These are phyloP conservation scores for Beroe forskalii DNA, from an alignment of 37 sponge, comb jelly and placozoan genomes.

Conservation along the genomic window DNA sequence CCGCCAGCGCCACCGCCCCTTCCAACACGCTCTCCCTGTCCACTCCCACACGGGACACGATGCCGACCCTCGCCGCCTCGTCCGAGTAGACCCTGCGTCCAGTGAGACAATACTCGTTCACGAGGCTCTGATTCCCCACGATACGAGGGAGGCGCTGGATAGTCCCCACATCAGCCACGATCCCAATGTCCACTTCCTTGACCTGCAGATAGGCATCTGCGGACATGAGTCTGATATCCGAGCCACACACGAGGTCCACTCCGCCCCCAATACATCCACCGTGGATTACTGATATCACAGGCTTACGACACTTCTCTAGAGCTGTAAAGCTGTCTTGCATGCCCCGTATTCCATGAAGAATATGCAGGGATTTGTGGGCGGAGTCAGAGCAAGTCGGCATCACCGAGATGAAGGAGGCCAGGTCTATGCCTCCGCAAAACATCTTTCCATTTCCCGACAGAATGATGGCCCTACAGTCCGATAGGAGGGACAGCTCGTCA, in stretches of 20 bases:
- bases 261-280: slow-evolving; percentile 91
- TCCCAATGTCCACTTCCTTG: slow-evolving; percentile 94
- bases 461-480: slow-evolving; percentile 77
- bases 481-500: slow-evolving; percentile 68
- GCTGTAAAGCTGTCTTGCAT: slow-evolving; percentile 84
- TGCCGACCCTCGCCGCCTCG: slow-evolving; percentile 15
- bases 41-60: slow-evolving; percentile 66
- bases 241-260: slow-evolving; percentile 84
- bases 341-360: slow-evolving; percentile 14
- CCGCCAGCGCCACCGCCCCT: slow-evolving; percentile 74
- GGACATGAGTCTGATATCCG: slow-evolving; percentile 81
- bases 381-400: background rate
- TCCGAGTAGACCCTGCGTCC: background rate
- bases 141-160: slow-evolving; percentile 92
- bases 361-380: slow-evolving; percentile 37
- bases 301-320: slow-evolving; percentile 90
- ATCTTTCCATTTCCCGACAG: slow-evolving; percentile 85
- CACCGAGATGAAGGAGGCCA: background rate
- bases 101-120: slow-evolving; percentile 31
- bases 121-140: slow-evolving; percentile 80
- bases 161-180: slow-evolving; percentile 93
- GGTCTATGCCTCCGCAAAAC: slow-evolving; percentile 75
- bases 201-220: slow-evolving; percentile 84
- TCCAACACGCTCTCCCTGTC: slow-evolving; percentile 70
- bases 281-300: slow-evolving; percentile 91